Conservation (phyloP, 2,888 invertebrate species). For the Calliphora vomitoria region DNA sequence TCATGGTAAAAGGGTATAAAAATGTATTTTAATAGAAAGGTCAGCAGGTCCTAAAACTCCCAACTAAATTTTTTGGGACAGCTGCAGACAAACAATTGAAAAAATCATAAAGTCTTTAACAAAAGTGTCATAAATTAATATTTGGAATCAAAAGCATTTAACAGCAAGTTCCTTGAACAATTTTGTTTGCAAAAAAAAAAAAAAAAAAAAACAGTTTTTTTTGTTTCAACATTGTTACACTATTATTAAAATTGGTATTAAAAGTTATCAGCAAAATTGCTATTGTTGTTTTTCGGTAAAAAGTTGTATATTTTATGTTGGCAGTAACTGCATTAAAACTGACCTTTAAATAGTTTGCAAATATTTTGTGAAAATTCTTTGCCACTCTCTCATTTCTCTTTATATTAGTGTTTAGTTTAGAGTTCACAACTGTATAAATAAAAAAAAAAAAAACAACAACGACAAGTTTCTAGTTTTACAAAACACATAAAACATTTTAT, state of each 20-base stretch:
- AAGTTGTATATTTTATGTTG: constrained; percentile 31
- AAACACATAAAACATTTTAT: constrained; percentile 56
- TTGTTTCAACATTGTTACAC: neutral
- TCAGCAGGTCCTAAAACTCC: no score
- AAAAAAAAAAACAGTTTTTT: no score
- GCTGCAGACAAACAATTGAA: no score
- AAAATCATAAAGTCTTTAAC: no score
- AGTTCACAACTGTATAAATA: constrained; percentile 16
- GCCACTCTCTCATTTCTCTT: constrained; percentile 10
- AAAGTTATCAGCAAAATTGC: constrained; percentile 7
- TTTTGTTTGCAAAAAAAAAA: neutral
- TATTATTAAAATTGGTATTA: constrained; percentile 35
- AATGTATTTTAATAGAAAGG: no score
- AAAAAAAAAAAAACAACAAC: no score
- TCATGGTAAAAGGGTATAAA: no score
- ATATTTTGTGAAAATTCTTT: constrained; percentile 48
- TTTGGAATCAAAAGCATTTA: no score
- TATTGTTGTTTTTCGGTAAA: constrained; percentile 16
- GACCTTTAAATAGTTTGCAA: constrained; percentile 71
- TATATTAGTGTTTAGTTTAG: constrained; percentile 1
- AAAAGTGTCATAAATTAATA: no score
- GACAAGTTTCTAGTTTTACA: constrained; percentile 21
- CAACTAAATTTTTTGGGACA: no score
- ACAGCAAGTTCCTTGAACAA: no score
- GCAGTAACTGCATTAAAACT: constrained; percentile 69